These are phyloP conservation scores for Linyphia triangularis DNA, from an alignment of 2,888 invertebrate genomes.

Conservation along the genomic window DNA sequence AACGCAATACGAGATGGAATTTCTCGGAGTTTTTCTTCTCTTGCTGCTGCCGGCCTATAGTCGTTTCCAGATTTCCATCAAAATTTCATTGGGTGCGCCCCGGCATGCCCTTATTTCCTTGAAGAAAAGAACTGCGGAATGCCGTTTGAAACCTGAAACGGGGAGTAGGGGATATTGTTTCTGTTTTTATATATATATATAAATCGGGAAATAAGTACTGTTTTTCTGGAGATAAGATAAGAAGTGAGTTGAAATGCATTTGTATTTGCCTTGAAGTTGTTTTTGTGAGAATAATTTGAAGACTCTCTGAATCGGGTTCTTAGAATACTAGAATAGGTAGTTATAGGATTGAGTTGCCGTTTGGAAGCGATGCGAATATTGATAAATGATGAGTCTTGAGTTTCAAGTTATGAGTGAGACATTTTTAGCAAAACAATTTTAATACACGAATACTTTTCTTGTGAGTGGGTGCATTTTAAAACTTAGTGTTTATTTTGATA, in stretches of 20 bases:
- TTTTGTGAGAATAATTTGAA: slow-evolving; percentile 3
- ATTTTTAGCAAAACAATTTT: neutral
- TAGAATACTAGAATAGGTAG: no score
- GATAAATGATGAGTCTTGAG: neutral
- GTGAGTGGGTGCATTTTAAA: no score
- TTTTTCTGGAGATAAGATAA: slow-evolving; percentile 4
- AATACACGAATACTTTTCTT: no score
- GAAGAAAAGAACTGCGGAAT: neutral
- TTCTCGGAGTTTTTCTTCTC: slow-evolving; percentile 23
- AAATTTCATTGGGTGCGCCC: slow-evolving; percentile 56
- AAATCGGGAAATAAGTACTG: slow-evolving; percentile 48
- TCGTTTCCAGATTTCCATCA: slow-evolving; percentile 66
- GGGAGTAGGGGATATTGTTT: neutral
- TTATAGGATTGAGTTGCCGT: neutral
- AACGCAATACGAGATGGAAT: slow-evolving; percentile 69
- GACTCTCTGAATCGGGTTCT: neutral
- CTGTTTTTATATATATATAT: neutral
- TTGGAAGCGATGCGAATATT: slow-evolving; percentile 7
- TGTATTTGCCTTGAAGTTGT: neutral
- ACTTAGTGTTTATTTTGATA: no score
- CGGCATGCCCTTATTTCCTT: slow-evolving; percentile 34
- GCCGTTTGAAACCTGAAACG: slow-evolving; percentile 19
- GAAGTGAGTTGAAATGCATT: slow-evolving; percentile 19
- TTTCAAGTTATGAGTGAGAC: slow-evolving; percentile 13
- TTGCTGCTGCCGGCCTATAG: neutral